Percentiles rank a stretch among this genome's conserved stretches.
Conservation (phyloP, 2,113 vertebrate genomes). For the Ailuropoda melanoleuca region DNA sequence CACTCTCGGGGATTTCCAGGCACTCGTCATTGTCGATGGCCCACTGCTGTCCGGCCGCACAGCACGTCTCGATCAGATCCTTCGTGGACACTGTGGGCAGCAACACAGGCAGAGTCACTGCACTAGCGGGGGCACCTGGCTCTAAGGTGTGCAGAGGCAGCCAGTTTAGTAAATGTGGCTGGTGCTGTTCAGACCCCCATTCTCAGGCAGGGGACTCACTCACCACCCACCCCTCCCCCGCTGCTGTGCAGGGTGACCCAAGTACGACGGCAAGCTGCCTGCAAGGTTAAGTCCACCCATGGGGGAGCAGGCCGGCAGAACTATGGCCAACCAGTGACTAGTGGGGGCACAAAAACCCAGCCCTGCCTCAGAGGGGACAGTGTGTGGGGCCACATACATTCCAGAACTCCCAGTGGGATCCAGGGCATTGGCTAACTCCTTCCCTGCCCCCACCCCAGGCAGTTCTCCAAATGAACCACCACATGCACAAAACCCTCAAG, state of each 20-base stretch:
- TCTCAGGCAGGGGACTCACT: rapidly evolving
- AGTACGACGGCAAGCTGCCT: background rate
- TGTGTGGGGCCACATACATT: too few relatives aligned
- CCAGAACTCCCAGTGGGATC: background rate
- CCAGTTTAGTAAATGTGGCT: background rate
- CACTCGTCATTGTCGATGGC: constrained; percentile 89
- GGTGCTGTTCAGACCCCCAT: rapidly evolving
- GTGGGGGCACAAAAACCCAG: background rate
- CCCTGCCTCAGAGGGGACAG: background rate
- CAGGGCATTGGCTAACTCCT: background rate
- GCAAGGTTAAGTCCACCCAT: rapidly evolving
- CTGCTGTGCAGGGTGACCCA: rapidly evolving
- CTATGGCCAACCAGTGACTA: rapidly evolving
- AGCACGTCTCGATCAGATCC: constrained; percentile 92
- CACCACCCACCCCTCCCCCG: background rate
- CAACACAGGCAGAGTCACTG: background rate
- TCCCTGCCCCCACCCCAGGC: background rate
- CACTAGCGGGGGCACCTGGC: rapidly evolving
- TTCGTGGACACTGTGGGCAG: constrained; percentile 87
- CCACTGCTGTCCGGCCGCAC: constrained; percentile 92
- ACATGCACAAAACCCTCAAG: background rate
- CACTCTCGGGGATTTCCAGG: constrained; percentile 83
- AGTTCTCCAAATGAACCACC: background rate
- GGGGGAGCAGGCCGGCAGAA: background rate
- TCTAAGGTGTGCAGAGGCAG: background rate